These are phyloP conservation scores for Leptinotarsa undecemlineata DNA, from an alignment of 1,140 invertebrate species.

Conservation along the genomic window DNA sequence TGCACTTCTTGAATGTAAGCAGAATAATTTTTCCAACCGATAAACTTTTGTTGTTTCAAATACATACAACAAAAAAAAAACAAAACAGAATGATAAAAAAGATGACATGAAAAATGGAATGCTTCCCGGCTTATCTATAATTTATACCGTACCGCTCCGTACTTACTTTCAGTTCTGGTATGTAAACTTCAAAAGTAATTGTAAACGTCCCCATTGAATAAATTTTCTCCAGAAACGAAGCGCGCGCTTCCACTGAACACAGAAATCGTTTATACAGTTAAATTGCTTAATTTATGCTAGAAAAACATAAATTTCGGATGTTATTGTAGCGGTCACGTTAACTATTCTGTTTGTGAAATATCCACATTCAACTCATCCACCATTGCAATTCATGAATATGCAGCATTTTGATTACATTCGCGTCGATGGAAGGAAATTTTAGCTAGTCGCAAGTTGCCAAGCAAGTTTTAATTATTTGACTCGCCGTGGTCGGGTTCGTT, in stretches of 20 bases:
- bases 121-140: no score
- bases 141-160: no score
- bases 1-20: no score
- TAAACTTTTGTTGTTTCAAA: no score
- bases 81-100: no score
- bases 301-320: neutral
- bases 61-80: no score
- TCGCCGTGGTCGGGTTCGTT: neutral
- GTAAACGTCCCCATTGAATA: constrained; percentile 1
- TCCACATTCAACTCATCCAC: neutral
- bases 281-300: constrained; percentile 6
- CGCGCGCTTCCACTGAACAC: neutral
- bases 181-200: neutral
- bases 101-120: no score
- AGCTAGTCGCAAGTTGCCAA: neutral
- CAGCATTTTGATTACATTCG: neutral
- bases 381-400: neutral
- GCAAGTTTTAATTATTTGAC: neutral
- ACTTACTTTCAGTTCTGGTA: no score
- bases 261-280: neutral
- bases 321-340: neutral
- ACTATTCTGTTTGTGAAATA: constrained; percentile 6
- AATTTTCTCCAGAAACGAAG: neutral
- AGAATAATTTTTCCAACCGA: no score
- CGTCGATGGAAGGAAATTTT: neutral